Conservation (phyloP, 2,888 invertebrate genomes). For the Elegia similella region DNA sequence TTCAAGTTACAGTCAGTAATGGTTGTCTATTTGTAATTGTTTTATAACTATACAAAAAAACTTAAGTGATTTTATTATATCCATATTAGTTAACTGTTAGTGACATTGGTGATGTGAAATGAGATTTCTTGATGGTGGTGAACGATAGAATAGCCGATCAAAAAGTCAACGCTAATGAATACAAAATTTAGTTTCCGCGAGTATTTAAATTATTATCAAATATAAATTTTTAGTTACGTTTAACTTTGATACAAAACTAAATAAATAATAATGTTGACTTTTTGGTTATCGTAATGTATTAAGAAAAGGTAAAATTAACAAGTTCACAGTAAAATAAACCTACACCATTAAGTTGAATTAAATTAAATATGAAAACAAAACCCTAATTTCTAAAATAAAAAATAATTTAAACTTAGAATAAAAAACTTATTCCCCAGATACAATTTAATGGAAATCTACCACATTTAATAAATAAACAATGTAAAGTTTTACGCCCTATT, state of each 20-base stretch:
- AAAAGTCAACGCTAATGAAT: neutral
- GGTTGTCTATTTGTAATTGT: neutral
- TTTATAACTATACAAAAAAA: neutral
- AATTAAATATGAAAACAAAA: neutral
- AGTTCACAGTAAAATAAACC: neutral
- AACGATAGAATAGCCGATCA: neutral
- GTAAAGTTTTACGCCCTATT: neutral
- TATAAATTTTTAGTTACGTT: too few relatives aligned
- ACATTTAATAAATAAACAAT: neutral
- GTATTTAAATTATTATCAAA: too few relatives aligned
- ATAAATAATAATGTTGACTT: neutral
- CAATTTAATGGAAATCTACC: neutral
- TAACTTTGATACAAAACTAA: too few relatives aligned
- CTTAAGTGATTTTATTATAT: neutral
- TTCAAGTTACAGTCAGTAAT: neutral
- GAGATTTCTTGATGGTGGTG: constrained; percentile 16
- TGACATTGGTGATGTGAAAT: neutral
- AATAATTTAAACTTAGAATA: neutral
- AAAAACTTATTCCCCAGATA: neutral
- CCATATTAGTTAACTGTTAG: neutral
- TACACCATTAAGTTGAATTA: neutral
- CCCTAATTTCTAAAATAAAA: neutral
- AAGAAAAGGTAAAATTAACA: neutral
- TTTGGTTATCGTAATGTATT: neutral
- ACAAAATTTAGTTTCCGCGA: too few relatives aligned